Conservation (phyloP, 2,113 vertebrate genomes). For the Alaudala cheleensis region DNA sequence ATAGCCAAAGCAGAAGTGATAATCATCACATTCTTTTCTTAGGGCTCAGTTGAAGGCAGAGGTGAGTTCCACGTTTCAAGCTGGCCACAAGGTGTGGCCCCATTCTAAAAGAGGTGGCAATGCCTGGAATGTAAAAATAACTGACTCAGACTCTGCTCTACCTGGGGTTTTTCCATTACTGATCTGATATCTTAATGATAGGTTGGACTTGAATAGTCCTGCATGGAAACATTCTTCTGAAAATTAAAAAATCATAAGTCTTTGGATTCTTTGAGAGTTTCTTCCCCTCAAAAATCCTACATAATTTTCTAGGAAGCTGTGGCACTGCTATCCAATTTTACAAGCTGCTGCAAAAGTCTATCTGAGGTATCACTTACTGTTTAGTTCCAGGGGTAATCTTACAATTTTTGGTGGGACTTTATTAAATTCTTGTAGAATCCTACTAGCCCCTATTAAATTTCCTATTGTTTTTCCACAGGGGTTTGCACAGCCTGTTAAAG, state of each 20-base stretch:
- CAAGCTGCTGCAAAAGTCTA: neutral
- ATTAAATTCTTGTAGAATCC: conserved; percentile 22
- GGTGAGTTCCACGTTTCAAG: neutral
- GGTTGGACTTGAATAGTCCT: neutral
- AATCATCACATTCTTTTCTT: neutral
- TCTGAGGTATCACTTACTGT: neutral
- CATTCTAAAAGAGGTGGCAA: neutral
- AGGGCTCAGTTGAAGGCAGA: neutral
- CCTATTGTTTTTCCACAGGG: conserved; percentile 22
- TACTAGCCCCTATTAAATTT: conserved; percentile 7
- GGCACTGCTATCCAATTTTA: neutral
- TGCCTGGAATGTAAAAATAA: conserved; percentile 22
- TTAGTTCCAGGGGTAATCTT: neutral
- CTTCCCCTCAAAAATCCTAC: neutral
- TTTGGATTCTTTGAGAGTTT: neutral
- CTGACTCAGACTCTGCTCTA: neutral
- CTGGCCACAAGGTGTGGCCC: conserved; percentile 10
- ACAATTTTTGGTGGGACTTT: conserved; percentile 20
- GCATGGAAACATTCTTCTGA: neutral
- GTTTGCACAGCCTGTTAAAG: conserved; percentile 26
- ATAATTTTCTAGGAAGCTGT: neutral
- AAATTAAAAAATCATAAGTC: conserved; percentile 1
- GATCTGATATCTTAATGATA: neutral
- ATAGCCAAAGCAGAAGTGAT: neutral
- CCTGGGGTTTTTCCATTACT: conserved; percentile 24